These are phyloP conservation scores for Mobula hypostoma DNA, from an alignment of 2,113 vertebrate species.

Conservation along the genomic window DNA sequence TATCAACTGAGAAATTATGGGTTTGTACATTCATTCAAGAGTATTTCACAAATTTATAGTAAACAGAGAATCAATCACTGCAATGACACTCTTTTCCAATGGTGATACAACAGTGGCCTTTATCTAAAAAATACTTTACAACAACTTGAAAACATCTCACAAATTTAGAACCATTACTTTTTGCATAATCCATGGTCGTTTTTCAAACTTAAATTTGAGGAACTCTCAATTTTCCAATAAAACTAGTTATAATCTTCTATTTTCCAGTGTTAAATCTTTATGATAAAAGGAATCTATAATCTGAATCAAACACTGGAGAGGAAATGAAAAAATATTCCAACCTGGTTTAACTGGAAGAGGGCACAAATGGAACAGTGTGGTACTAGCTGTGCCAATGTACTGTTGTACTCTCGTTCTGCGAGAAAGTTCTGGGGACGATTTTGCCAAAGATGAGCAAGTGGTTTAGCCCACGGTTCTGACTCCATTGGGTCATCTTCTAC, in stretches of 20 bases:
- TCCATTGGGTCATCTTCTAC: constrained; percentile 77
- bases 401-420: constrained; percentile 82
- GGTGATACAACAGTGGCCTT: neutral
- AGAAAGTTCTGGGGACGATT: constrained; percentile 72
- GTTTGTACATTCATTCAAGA: neutral
- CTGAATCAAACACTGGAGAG: neutral
- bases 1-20: neutral
- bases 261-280: too few species aligned
- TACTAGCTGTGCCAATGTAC: constrained; percentile 68
- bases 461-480: constrained; percentile 83
- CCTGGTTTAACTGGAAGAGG: constrained; percentile 78
- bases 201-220: neutral
- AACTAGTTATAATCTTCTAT: neutral
- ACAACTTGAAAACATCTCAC: neutral
- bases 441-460: constrained; percentile 82
- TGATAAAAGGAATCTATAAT: neutral
- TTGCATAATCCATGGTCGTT: neutral
- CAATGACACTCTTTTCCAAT: neutral
- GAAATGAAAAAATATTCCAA: neutral
- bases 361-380: constrained; percentile 88
- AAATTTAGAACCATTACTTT: neutral
- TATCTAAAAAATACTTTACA: neutral
- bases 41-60: neutral
- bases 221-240: neutral
- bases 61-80: neutral